Percentiles rank a stretch among this genome's conserved stretches.
These are phyloP conservation scores for Urophycis tenuis DNA, from an alignment of 2,797 vertebrate genomes.

Conservation along the genomic window DNA sequence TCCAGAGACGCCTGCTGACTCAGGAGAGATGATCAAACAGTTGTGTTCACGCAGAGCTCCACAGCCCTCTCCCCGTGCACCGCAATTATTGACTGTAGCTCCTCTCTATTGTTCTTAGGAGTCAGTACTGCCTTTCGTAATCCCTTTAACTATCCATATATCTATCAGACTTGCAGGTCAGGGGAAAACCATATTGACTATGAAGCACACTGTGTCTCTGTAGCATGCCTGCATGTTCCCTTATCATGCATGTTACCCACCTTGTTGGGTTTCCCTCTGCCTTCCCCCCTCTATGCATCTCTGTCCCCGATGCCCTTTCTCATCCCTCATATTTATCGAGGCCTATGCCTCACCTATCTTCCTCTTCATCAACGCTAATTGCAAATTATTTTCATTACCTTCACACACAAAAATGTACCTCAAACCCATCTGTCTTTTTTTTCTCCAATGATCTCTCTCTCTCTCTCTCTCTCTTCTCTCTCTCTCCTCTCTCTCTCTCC, in stretches of 20 bases:
- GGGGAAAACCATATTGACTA: background rate
- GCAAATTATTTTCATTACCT: background rate
- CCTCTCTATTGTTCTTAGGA: background rate
- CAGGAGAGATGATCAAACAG: constrained; percentile 46
- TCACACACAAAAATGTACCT: background rate
- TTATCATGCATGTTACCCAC: background rate
- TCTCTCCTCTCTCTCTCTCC: constrained; percentile 58
- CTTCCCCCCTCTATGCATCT: constrained; percentile 9
- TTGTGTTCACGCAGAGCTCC: background rate
- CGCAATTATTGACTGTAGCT: background rate
- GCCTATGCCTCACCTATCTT: background rate
- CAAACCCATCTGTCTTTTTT: constrained; percentile 19
- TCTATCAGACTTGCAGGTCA: background rate
- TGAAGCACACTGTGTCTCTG: background rate
- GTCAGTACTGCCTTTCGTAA: constrained; percentile 8
- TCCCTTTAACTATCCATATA: constrained; percentile 22
- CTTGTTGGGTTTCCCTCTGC: background rate
- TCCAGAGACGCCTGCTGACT: constrained; percentile 43
- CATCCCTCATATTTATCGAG: constrained; percentile 8
- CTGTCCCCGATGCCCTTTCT: constrained; percentile 15
- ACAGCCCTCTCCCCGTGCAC: constrained; percentile 18
- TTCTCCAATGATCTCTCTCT: constrained; percentile 23
- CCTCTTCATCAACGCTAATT: background rate
- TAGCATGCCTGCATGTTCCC: background rate
- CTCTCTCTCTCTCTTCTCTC: constrained; percentile 57